Conservation (phyloP, 2,888 invertebrate species). For the Notocelia uddmanniana region DNA sequence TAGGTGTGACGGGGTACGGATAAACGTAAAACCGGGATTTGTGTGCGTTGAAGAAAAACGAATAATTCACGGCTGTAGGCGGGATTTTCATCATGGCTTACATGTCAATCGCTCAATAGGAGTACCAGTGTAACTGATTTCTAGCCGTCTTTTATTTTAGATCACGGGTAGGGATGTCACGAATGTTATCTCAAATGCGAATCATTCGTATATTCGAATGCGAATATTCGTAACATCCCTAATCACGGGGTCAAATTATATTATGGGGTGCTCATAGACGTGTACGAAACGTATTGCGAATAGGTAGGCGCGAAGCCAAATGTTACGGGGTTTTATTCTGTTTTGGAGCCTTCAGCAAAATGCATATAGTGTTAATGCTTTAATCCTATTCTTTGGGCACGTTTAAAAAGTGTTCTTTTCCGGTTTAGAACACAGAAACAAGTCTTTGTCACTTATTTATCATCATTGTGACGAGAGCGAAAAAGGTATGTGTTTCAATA, state of each 20-base stretch:
- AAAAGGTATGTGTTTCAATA: too few species aligned
- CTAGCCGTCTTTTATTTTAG: too few species aligned
- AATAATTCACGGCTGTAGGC: conserved; percentile 28
- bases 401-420: background rate
- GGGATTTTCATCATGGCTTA: background rate
- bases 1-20: background rate
- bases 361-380: conserved; percentile 7
- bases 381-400: background rate
- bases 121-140: background rate
- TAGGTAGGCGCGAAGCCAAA: background rate
- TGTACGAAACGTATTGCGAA: background rate
- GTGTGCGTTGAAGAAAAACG: conserved; percentile 26
- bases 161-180: too few species aligned
- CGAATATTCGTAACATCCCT: too few species aligned
- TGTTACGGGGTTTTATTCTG: conserved; percentile 25
- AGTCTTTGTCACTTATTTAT: too few species aligned
- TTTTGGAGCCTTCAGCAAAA: conserved; percentile 1
- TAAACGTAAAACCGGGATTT: conserved; percentile 37
- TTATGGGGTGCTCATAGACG: background rate
- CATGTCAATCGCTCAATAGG: background rate
- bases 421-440: too few species aligned
- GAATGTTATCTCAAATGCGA: too few species aligned
- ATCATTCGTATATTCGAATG: too few species aligned
- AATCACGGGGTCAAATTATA: background rate
- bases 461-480: too few species aligned